Evolutionary conservation across 2,797 vertebrate species (phyloP).

Genomic region (Poeciliopsis gracilis): DNA sequence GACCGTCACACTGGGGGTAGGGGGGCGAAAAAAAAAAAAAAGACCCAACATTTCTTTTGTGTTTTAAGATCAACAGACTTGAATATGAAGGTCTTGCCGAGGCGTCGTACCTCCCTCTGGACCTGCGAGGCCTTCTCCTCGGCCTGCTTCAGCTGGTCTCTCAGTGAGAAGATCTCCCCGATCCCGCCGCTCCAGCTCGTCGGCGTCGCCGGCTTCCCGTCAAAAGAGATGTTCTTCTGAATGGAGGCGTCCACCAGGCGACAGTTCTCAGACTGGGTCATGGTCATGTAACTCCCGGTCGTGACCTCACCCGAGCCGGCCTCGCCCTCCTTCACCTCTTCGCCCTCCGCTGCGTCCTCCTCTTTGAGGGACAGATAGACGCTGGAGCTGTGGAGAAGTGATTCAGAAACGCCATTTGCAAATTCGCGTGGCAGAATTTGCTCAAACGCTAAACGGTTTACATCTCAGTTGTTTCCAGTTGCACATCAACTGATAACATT

Average conservation of each 20-base stretch:
- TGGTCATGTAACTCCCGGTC: constrained; percentile 75
- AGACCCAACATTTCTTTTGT: too few relatives aligned
- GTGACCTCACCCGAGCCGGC: constrained; percentile 56
- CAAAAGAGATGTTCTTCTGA: constrained; percentile 86
- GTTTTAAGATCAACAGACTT: background rate
- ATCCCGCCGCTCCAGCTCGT: constrained; percentile 77
- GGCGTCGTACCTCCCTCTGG: constrained; percentile 78
- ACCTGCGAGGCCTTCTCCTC: constrained; percentile 81
- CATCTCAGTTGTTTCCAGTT: constrained; percentile 1
- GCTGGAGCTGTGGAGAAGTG: constrained; percentile 67
- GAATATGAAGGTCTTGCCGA: background rate
- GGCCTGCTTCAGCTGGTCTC: constrained; percentile 83
- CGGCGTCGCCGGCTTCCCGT: constrained; percentile 78
- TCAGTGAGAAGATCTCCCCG: constrained; percentile 81
- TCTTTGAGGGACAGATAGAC: constrained; percentile 78
- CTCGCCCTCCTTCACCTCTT: constrained; percentile 54
- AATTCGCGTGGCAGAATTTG: background rate
- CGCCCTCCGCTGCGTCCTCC: constrained; percentile 63
- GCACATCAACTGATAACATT: constrained; percentile 14
- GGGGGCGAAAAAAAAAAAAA: background rate
- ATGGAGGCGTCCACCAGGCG: constrained; percentile 81
- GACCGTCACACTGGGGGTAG: constrained; percentile 76
- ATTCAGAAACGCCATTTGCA: background rate
- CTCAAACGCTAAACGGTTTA: background rate
- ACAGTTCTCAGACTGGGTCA: constrained; percentile 72